Conservation (phyloP, 2,797 vertebrate genomes). For the Falco rusticolus region DNA sequence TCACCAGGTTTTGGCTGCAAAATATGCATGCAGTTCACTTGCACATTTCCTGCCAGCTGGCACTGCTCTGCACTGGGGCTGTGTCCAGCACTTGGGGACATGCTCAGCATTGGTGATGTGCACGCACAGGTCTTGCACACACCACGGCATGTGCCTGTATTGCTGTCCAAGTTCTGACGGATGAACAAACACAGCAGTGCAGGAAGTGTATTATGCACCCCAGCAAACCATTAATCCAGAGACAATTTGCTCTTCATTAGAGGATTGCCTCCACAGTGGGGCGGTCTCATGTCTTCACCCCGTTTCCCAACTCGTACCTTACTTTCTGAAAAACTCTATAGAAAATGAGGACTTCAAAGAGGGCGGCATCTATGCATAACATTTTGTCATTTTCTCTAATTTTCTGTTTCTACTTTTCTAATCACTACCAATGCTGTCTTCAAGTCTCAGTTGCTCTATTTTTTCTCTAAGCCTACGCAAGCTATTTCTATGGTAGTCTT, state of each 20-base stretch:
- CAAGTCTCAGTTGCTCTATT: slow-evolving; percentile 30
- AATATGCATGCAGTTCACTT: accelerated
- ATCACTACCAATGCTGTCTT: slow-evolving; percentile 31
- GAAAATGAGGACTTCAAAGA: neutral
- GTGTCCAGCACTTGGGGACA: neutral
- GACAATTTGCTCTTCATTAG: neutral
- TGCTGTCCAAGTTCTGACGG: neutral
- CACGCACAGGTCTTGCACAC: neutral
- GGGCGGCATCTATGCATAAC: neutral
- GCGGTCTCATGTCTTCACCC: neutral
- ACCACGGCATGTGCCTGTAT: accelerated
- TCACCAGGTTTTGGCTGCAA: neutral
- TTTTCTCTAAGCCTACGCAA: slow-evolving; percentile 48
- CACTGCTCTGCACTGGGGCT: neutral
- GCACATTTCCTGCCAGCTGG: too few relatives aligned
- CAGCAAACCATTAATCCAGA: neutral
- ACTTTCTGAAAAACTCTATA: neutral
- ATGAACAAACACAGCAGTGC: neutral
- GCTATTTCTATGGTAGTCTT: slow-evolving; percentile 21
- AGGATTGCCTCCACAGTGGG: neutral
- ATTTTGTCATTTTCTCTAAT: slow-evolving; percentile 56
- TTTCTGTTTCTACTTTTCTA: slow-evolving; percentile 47
- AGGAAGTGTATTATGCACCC: neutral
- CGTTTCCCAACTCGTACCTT: neutral
- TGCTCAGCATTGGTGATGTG: accelerated